These are phyloP conservation scores for Desmodus rotundus DNA, from an alignment of 2,113 vertebrate species.

Conservation along the genomic window DNA sequence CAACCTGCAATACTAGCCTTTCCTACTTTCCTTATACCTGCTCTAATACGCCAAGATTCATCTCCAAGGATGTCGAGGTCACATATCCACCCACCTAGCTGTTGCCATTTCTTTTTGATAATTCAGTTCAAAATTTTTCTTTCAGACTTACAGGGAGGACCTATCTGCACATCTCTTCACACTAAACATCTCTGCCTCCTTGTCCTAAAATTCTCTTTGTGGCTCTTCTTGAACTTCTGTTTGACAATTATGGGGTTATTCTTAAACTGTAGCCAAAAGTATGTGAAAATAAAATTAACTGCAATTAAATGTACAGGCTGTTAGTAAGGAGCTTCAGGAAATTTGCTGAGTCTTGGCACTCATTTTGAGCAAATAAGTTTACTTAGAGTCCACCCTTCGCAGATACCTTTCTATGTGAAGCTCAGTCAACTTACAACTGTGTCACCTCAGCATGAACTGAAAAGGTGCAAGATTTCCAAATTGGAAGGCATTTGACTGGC, in stretches of 20 bases:
- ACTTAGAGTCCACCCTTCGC: neutral
- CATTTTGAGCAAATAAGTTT: constrained; percentile 45
- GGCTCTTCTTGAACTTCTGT: neutral
- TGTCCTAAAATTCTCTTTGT: neutral
- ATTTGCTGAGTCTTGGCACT: neutral
- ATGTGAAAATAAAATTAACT: neutral
- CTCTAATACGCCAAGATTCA: neutral
- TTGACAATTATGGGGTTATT: neutral
- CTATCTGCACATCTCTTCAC: neutral
- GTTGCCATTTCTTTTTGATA: constrained; percentile 27
- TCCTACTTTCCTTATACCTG: neutral
- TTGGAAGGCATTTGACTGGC: neutral
- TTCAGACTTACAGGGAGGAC: neutral
- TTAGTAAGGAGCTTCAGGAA: constrained; percentile 1
- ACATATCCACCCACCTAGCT: neutral
- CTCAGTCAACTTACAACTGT: constrained; percentile 14
- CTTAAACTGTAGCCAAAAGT: neutral
- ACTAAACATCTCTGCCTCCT: neutral
- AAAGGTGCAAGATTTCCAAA: constrained; percentile 15
- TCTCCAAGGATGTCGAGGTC: neutral
- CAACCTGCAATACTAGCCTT: neutral
- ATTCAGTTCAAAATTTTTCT: neutral
- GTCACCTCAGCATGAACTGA: constrained; percentile 15
- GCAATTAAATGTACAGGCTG: neutral
- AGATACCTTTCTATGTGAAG: constrained; percentile 32